These are phyloP conservation scores for Pollenia griseotomentosa DNA, from an alignment of 2,888 invertebrate species.

Conservation along the genomic window DNA sequence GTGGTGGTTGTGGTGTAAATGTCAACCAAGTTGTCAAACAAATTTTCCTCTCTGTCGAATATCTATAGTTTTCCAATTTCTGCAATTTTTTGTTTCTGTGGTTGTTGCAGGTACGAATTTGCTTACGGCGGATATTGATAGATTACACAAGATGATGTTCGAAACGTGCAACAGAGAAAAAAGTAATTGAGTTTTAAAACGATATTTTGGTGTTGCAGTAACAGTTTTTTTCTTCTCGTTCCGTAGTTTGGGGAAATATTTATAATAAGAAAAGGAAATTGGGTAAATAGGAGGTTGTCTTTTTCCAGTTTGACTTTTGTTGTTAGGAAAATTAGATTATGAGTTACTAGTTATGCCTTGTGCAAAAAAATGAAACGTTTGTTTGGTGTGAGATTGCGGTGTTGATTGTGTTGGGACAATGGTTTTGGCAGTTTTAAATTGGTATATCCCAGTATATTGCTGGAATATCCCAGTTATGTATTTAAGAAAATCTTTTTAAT, in stretches of 20 bases:
- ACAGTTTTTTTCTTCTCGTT: not conserved
- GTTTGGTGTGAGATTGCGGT: no score
- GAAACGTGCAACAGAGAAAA: conserved; percentile 28
- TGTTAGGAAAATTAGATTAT: conserved; percentile 20
- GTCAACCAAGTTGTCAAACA: conserved; percentile 68
- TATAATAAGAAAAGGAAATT: conserved; percentile 48
- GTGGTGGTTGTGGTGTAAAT: conserved; percentile 52
- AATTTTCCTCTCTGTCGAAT: conserved; percentile 66
- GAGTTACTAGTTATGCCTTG: not conserved
- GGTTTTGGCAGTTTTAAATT: no score
- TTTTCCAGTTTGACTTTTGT: not conserved
- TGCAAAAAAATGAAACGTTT: not conserved
- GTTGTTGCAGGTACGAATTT: conserved; percentile 49
- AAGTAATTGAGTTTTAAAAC: conserved; percentile 58
- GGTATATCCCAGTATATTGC: no score
- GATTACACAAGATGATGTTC: conserved; percentile 53
- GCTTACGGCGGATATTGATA: conserved; percentile 67
- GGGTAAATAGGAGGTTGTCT: conserved; percentile 15
- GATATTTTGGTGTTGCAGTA: conserved; percentile 21
- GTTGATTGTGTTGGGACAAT: no score
- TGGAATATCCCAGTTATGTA: no score
- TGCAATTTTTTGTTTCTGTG: conserved; percentile 9
- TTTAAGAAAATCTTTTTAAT: no score
- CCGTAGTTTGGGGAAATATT: not conserved
- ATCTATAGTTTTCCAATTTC: conserved; percentile 48